These are phyloP conservation scores for Oreochromis mossambicus DNA, from an alignment of 2,797 vertebrate genomes.

Conservation along the genomic window DNA sequence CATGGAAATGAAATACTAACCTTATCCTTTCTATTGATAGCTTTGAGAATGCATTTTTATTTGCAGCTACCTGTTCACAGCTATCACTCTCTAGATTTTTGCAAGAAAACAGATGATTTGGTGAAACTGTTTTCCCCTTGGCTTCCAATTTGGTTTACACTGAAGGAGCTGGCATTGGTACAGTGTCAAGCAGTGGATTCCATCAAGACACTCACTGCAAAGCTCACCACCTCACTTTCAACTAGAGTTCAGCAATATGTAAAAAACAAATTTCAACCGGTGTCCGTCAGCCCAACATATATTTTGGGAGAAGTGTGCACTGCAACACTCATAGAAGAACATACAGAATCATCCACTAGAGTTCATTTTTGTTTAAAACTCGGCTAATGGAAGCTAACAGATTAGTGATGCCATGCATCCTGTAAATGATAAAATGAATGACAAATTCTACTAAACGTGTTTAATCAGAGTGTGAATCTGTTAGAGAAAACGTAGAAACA, in stretches of 20 bases:
- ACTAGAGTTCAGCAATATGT: background rate
- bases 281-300: background rate
- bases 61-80: slow-evolving; percentile 20
- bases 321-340: background rate
- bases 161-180: background rate
- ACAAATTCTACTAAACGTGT: background rate
- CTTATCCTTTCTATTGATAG: slow-evolving; percentile 56
- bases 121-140: background rate
- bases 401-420: background rate
- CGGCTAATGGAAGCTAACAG: background rate
- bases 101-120: background rate
- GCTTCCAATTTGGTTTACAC: background rate
- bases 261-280: background rate
- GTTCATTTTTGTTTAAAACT: background rate
- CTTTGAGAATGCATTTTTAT: slow-evolving; percentile 35
- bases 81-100: background rate
- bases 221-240: background rate
- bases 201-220: background rate
- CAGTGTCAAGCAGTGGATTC: background rate
- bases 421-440: background rate
- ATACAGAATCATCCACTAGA: background rate
- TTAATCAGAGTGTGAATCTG: background rate
- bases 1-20: slow-evolving; percentile 67
- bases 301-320: background rate
- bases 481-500: background rate